phyloP scores from a whole-genome alignment of 2,888 invertebrate genomes.

The Andrena flavipes region DNA sequence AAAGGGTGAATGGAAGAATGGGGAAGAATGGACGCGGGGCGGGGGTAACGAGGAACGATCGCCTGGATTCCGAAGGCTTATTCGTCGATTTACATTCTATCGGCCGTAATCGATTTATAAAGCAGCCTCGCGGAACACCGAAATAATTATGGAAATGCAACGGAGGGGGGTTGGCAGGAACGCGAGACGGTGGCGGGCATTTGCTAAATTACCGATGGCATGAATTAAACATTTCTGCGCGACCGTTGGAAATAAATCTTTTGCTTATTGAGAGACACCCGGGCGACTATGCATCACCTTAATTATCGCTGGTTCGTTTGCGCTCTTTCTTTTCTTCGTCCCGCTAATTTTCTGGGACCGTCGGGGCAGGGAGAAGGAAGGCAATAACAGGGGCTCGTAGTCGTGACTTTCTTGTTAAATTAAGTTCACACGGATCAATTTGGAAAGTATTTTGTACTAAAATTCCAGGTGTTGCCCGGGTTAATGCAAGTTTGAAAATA shows the following conservation, averaged over 20 bases:
- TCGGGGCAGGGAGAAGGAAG: neutral
- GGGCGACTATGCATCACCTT: neutral
- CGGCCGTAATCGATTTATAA: conserved; percentile 54
- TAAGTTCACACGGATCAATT: no score
- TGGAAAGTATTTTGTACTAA: no score
- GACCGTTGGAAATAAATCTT: conserved; percentile 40
- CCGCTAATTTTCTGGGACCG: neutral
- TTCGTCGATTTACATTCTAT: conserved; percentile 49
- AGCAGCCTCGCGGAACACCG: conserved; percentile 34
- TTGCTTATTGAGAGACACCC: conserved; percentile 24
- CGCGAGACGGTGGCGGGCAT: conserved; percentile 19
- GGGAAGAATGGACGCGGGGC: neutral
- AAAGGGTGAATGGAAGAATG: neutral
- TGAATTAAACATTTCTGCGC: conserved; percentile 47
- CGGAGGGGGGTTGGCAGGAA: neutral
- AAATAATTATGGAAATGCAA: conserved; percentile 52
- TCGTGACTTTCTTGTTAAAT: neutral
- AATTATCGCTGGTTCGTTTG: neutral
- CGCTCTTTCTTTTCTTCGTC: neutral
- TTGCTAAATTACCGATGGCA: conserved; percentile 40
- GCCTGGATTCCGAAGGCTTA: conserved; percentile 15
- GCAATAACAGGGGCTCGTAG: neutral
- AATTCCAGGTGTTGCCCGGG: no score
- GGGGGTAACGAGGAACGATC: conserved; percentile 24
- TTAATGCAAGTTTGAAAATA: no score